Evolutionary conservation across 2,113 vertebrate genomes (phyloP).

Genomic region (Terrapene triunguis): DNA sequence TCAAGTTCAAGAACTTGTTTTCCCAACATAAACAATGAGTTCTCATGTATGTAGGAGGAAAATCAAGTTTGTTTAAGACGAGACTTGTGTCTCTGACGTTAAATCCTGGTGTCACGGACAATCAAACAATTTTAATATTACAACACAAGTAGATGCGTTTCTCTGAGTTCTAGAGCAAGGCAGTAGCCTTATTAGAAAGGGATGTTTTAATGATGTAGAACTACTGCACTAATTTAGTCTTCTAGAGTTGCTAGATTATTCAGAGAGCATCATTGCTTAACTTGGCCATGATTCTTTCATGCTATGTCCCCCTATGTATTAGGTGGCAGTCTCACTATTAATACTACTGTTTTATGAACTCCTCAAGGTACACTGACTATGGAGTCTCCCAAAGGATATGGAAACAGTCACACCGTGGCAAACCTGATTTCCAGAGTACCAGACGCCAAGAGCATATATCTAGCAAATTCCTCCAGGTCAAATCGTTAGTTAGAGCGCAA

Average conservation of each 20-base stretch:
- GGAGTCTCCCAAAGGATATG: background rate
- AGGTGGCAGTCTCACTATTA: background rate
- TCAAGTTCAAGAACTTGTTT: background rate
- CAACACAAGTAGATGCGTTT: background rate
- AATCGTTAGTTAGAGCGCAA: background rate
- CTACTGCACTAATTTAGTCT: background rate
- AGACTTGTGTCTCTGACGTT: background rate
- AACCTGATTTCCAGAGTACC: background rate
- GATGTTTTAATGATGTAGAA: background rate
- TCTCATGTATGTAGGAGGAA: background rate
- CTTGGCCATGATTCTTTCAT: background rate
- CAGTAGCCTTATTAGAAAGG: rapidly evolving
- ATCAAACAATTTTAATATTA: background rate
- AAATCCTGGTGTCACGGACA: background rate
- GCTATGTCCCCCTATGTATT: background rate
- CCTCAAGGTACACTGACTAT: background rate
- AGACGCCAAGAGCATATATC: background rate
- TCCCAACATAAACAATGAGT: background rate
- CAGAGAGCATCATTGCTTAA: background rate
- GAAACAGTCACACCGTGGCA: background rate
- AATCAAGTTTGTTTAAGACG: background rate
- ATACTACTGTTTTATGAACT: background rate
- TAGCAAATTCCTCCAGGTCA: background rate
- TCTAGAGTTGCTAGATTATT: background rate
- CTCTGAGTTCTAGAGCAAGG: background rate